Conservation (phyloP, 2,113 vertebrate genomes). For the Carettochelys insculpta region DNA sequence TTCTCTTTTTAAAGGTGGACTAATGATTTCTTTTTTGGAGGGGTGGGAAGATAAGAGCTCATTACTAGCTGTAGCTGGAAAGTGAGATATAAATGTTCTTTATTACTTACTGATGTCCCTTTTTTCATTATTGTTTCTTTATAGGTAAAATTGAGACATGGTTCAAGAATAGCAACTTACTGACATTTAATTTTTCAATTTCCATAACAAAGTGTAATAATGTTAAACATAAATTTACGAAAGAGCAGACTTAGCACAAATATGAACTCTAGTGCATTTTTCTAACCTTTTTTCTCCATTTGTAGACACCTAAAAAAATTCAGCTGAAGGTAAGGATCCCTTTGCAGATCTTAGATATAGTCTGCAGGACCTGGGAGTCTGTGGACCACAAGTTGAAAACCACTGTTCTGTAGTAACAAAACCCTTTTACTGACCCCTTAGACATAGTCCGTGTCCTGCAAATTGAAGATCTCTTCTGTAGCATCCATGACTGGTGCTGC, state of each 20-base stretch:
- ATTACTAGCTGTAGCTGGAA: background rate
- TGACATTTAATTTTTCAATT: constrained; percentile 2
- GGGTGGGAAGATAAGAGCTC: too few relatives aligned
- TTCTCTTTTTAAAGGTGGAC: background rate
- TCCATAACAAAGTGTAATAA: background rate
- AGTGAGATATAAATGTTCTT: constrained; percentile 3
- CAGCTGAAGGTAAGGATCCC: background rate
- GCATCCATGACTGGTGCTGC: background rate
- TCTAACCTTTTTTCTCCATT: background rate
- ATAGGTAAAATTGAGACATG: background rate
- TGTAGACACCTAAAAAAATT: background rate
- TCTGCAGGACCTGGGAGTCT: background rate
- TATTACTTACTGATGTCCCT: background rate
- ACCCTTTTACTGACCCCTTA: background rate
- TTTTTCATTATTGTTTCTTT: background rate
- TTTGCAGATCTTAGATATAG: background rate
- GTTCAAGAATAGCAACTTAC: background rate
- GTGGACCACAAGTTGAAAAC: background rate
- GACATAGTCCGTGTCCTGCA: background rate
- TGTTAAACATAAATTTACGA: background rate
- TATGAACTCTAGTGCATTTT: background rate
- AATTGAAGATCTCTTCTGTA: background rate
- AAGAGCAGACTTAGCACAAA: background rate
- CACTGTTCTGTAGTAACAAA: background rate
- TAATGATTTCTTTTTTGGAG: background rate